These are phyloP conservation scores for Chelon labrosus DNA, from an alignment of 2,797 vertebrate genomes.

Conservation along the genomic window DNA sequence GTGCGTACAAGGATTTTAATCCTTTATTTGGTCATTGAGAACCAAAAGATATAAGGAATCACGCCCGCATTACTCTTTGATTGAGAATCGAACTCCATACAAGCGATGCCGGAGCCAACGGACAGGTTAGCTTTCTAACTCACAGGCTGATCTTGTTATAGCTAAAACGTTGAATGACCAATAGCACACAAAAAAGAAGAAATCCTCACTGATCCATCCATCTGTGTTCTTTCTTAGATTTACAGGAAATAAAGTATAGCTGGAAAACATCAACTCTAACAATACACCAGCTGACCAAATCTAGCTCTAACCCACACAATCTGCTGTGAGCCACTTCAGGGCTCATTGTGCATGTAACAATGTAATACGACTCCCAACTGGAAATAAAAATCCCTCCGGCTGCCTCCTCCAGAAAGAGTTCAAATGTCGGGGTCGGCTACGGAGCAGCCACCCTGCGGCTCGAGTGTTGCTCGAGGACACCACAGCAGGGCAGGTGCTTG, in stretches of 20 bases:
- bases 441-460: constrained; percentile 27
- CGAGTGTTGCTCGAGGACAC: constrained; percentile 27
- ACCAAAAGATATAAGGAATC: constrained; percentile 16
- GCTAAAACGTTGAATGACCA: constrained; percentile 8
- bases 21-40: constrained; percentile 37
- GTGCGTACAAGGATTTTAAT: constrained; percentile 19
- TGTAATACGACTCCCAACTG: constrained; percentile 34
- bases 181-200: not conserved
- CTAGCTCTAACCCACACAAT: constrained; percentile 26
- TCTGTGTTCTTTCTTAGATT: constrained; percentile 12
- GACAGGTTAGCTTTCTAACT: not conserved
- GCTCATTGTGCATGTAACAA: constrained; percentile 31
- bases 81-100: constrained; percentile 8
- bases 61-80: constrained; percentile 16
- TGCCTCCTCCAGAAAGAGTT: constrained; percentile 33
- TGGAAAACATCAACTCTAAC: not conserved
- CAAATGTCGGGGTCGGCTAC: constrained; percentile 29
- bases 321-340: constrained; percentile 25
- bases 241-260: constrained; percentile 24
- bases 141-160: constrained; percentile 2
- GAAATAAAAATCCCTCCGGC: constrained; percentile 11
- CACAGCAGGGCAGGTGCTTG: not conserved
- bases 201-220: not conserved
- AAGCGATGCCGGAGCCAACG: not conserved
- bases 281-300: constrained; percentile 26